A percentile compares a stretch with the other conserved stretches of the same genome.
These are phyloP conservation scores for Crotalus viridis DNA, from an alignment of 2,113 vertebrate species.

Conservation along the genomic window DNA sequence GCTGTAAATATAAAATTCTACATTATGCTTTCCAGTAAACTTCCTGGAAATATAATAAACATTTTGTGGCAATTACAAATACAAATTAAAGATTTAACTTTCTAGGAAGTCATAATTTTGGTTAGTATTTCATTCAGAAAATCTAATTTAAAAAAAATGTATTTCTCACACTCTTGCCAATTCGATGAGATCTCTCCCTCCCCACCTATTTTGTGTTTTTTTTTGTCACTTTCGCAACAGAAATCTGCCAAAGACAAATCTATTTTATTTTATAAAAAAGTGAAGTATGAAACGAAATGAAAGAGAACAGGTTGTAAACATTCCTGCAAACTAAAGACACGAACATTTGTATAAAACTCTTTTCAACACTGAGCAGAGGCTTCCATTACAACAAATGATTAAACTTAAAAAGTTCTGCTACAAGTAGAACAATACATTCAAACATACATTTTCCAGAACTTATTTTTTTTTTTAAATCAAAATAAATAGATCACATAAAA, in stretches of 20 bases:
- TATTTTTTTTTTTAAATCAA: constrained; percentile 54
- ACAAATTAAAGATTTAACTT: constrained; percentile 26
- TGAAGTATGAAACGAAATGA: constrained; percentile 50
- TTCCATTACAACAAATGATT: constrained; percentile 66
- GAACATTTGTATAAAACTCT: constrained; percentile 68
- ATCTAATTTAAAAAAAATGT: constrained; percentile 37
- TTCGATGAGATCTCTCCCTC: not conserved
- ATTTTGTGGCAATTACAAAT: constrained; percentile 39
- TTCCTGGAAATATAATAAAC: constrained; percentile 13
- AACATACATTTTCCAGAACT: constrained; percentile 69
- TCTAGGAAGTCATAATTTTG: constrained; percentile 36
- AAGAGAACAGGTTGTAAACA: constrained; percentile 62
- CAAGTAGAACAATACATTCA: constrained; percentile 76
- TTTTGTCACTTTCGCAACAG: constrained; percentile 52
- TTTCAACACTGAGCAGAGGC: constrained; percentile 56
- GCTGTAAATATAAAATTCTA: constrained; percentile 47
- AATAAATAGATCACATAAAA: constrained; percentile 76
- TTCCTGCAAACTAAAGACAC: constrained; percentile 62
- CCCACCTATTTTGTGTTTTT: not conserved
- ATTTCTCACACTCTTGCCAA: constrained; percentile 45
- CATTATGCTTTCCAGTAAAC: not conserved
- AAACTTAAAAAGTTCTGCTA: constrained; percentile 71
- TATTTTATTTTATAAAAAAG: constrained; percentile 47
- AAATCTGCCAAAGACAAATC: constrained; percentile 47
- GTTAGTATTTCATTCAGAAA: constrained; percentile 54